Conservation (phyloP, 2,888 invertebrate species). For the Cistogaster globosa region DNA sequence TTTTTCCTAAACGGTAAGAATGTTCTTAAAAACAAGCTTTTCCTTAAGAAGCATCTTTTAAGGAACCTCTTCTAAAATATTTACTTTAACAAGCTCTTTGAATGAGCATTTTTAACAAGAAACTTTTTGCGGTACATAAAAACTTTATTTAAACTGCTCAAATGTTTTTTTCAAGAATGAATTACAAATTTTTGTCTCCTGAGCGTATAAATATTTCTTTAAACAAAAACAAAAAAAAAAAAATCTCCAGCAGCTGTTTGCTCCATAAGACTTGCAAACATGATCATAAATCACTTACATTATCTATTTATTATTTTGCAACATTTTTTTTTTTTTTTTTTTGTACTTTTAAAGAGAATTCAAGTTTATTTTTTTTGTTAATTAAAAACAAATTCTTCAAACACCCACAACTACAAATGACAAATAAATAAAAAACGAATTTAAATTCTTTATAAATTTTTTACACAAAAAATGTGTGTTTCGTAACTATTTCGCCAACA, state of each 20-base stretch:
- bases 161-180: too few species aligned
- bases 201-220: too few species aligned
- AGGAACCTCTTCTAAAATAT: too few species aligned
- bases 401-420: constrained; percentile 42
- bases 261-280: neutral
- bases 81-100: too few species aligned
- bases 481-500: neutral
- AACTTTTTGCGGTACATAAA: too few species aligned
- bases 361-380: constrained; percentile 38
- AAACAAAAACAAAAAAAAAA: too few species aligned
- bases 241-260: constrained; percentile 5
- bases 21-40: too few species aligned
- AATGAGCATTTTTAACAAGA: too few species aligned
- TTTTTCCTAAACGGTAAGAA: too few species aligned
- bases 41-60: too few species aligned
- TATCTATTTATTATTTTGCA: constrained; percentile 36
- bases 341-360: constrained; percentile 1
- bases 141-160: too few species aligned
- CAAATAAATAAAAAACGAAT: neutral
- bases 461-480: neutral
- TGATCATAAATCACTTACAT: constrained; percentile 9
- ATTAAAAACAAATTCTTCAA: constrained; percentile 39
- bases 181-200: too few species aligned
- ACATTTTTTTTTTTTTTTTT: constrained; percentile 31
- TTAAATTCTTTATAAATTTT: neutral